These are phyloP conservation scores for Leptinotarsa juncta DNA, from an alignment of 2,888 invertebrate genomes.

Conservation along the genomic window DNA sequence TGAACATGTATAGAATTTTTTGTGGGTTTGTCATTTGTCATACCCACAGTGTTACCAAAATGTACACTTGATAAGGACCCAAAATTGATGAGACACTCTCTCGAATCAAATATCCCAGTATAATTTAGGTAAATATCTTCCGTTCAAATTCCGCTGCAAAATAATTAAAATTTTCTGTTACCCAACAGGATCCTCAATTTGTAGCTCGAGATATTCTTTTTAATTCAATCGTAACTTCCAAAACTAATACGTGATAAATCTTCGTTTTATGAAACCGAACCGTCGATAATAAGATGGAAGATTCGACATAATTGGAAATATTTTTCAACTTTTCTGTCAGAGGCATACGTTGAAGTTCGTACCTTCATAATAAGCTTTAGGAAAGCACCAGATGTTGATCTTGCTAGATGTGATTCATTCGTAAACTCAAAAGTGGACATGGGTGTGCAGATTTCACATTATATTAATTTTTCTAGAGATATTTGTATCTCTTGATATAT, in stretches of 20 bases:
- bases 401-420: background rate
- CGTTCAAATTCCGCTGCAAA: background rate
- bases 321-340: constrained; percentile 37
- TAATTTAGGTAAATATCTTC: background rate
- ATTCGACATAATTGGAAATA: constrained; percentile 40
- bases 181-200: background rate
- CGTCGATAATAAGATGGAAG: constrained; percentile 33
- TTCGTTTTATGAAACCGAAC: constrained; percentile 32
- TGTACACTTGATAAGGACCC: no score
- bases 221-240: constrained; percentile 8
- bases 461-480: background rate
- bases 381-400: constrained; percentile 29
- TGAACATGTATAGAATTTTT: no score
- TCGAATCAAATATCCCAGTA: background rate
- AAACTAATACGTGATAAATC: constrained; percentile 22
- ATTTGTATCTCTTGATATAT: background rate
- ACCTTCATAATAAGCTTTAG: constrained; percentile 33
- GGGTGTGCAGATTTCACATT: background rate
- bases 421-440: background rate
- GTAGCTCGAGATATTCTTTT: background rate
- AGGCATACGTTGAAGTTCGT: constrained; percentile 28
- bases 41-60: no score
- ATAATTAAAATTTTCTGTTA: background rate
- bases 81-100: background rate
- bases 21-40: no score